Percentiles rank a stretch among this genome's conserved stretches.
These are phyloP conservation scores for Dryococelus australis DNA, from an alignment of 2,888 invertebrate species.

Conservation along the genomic window DNA sequence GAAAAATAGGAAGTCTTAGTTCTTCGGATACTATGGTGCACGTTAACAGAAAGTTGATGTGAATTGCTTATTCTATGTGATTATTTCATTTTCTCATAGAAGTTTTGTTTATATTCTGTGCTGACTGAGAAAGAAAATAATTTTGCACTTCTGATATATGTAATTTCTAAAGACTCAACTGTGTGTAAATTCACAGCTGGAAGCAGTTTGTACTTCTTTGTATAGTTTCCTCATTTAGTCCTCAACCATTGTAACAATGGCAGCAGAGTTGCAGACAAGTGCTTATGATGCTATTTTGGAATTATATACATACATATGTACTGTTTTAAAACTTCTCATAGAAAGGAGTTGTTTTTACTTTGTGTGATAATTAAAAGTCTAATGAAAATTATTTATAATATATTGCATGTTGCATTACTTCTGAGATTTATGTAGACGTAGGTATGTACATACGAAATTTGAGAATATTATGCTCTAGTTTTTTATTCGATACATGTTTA, in stretches of 20 bases:
- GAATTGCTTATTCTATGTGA: too few relatives aligned
- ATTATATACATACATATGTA: neutral
- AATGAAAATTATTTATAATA: constrained; percentile 6
- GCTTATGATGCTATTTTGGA: neutral
- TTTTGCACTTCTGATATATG: too few relatives aligned
- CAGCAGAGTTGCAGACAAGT: neutral
- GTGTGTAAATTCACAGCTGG: neutral
- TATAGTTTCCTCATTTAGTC: neutral
- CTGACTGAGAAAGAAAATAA: neutral
- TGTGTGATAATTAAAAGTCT: constrained; percentile 6
- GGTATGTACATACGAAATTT: neutral
- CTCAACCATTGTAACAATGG: neutral
- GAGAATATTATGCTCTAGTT: constrained; percentile 6
- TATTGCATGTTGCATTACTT: constrained; percentile 16
- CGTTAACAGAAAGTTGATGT: too few relatives aligned
- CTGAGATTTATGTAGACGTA: neutral
- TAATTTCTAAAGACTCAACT: neutral
- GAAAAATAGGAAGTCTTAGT: too few relatives aligned
- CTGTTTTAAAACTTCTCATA: neutral
- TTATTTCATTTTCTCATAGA: too few relatives aligned
- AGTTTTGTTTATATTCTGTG: too few relatives aligned
- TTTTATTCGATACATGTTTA: constrained; percentile 10
- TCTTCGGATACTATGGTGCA: too few relatives aligned
- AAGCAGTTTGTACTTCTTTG: neutral
- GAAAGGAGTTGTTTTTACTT: neutral